A percentile compares a stretch with the other conserved stretches of the same genome.
These are phyloP conservation scores for Epiblema foenella DNA, from an alignment of 2,888 invertebrate genomes.

Conservation along the genomic window DNA sequence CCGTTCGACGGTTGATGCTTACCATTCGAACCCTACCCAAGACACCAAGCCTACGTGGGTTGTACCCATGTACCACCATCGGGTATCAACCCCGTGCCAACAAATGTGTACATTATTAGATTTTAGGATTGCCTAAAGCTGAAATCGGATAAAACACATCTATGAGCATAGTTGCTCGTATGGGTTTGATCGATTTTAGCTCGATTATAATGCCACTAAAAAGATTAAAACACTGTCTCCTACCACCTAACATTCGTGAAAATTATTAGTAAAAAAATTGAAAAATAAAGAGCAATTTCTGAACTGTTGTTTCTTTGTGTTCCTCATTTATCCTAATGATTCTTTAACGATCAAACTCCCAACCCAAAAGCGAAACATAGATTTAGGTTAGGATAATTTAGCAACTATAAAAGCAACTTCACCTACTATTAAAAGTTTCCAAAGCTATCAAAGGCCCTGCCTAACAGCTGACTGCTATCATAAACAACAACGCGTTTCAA, in stretches of 20 bases:
- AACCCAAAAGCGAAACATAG: too few species aligned
- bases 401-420: too few species aligned
- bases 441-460: too few species aligned
- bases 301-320: not conserved
- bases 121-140: not conserved
- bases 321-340: too few species aligned
- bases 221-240: not conserved
- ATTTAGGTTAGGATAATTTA: too few species aligned
- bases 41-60: slow-evolving; percentile 36
- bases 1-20: slow-evolving; percentile 56
- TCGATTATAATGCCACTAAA: not conserved
- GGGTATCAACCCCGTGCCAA: slow-evolving; percentile 54
- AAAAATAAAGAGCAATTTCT: not conserved
- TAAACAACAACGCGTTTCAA: too few species aligned
- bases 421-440: too few species aligned
- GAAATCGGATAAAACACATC: not conserved
- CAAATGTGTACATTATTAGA: not conserved
- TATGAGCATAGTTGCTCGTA: not conserved
- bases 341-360: too few species aligned
- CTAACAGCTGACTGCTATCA: too few species aligned
- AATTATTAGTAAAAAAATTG: not conserved
- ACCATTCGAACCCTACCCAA: slow-evolving; percentile 58
- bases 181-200: slow-evolving; percentile 4
- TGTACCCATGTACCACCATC: slow-evolving; percentile 52
- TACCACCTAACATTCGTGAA: not conserved